Evolutionary conservation across 1,140 invertebrate genomes (phyloP).

Genomic region (Oryzaephilus surinamensis): DNA sequence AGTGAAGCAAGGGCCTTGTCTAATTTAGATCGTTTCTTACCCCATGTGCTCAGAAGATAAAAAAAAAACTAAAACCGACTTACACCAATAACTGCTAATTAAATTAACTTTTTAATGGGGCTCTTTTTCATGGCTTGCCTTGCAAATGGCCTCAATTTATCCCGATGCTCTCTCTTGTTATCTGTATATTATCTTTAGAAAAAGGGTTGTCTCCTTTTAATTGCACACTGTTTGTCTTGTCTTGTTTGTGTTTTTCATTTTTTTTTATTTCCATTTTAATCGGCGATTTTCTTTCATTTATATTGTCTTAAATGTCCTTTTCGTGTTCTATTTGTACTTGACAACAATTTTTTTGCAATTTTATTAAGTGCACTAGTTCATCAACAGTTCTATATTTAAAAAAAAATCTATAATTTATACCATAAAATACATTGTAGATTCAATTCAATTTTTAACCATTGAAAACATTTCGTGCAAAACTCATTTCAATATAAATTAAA

Average conservation of each 20-base stretch:
- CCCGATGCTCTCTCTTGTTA: conserved; percentile 18
- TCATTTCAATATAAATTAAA: too few relatives aligned
- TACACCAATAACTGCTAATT: conserved; percentile 21
- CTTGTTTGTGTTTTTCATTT: conserved; percentile 8
- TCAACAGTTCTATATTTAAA: too few relatives aligned
- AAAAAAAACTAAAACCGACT: conserved; percentile 17
- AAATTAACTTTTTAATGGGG: conserved; percentile 17
- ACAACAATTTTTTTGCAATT: too few relatives aligned
- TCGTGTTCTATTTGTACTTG: too few relatives aligned
- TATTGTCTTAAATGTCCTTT: too few relatives aligned
- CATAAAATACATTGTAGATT: too few relatives aligned
- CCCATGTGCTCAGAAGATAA: conserved; percentile 15
- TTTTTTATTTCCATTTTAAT: too few relatives aligned
- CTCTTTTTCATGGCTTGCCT: conserved; percentile 18
- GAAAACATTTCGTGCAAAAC: too few relatives aligned
- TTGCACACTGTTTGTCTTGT: conserved; percentile 18
- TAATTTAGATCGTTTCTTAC: conserved; percentile 13
- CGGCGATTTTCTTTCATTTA: too few relatives aligned
- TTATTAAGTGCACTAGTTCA: too few relatives aligned
- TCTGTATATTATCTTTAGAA: conserved; percentile 21
- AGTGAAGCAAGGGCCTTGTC: conserved; percentile 14
- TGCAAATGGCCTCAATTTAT: conserved; percentile 19
- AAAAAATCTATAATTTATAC: too few relatives aligned
- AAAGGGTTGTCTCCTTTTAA: conserved; percentile 19
- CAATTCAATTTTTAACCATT: too few relatives aligned